phyloP scores from a whole-genome alignment of 2,113 vertebrate species.

The Chiloscyllium plagiosum region DNA sequence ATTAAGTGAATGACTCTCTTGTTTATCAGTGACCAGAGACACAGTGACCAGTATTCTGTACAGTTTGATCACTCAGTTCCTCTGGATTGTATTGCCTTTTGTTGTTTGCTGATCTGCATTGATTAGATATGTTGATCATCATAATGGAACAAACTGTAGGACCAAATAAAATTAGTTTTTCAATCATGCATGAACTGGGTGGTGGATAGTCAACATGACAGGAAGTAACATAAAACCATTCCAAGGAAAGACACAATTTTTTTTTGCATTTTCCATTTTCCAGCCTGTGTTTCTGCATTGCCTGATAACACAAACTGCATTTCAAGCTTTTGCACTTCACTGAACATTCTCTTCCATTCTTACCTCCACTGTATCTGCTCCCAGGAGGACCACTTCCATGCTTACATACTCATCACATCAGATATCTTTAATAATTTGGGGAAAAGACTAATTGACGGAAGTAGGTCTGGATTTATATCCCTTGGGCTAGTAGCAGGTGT shows the following conservation, averaged over 20 bases:
- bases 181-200: background rate
- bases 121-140: background rate
- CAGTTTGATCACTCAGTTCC: background rate
- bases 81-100: background rate
- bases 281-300: background rate
- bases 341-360: background rate
- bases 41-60: background rate
- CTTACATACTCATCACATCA: background rate
- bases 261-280: background rate
- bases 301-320: background rate
- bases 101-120: background rate
- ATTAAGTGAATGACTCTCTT: background rate
- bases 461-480: no score
- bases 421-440: background rate
- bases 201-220: background rate
- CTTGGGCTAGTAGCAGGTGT: no score
- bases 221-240: background rate
- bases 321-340: background rate
- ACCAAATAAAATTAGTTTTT: background rate
- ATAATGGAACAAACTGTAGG: background rate
- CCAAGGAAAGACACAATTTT: background rate
- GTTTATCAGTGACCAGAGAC: background rate
- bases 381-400: background rate
- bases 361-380: background rate
- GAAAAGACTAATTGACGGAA: background rate